Base-by-base conservation (phyloP, 2,888 invertebrate species). In the Coremacera marginata region DNA sequence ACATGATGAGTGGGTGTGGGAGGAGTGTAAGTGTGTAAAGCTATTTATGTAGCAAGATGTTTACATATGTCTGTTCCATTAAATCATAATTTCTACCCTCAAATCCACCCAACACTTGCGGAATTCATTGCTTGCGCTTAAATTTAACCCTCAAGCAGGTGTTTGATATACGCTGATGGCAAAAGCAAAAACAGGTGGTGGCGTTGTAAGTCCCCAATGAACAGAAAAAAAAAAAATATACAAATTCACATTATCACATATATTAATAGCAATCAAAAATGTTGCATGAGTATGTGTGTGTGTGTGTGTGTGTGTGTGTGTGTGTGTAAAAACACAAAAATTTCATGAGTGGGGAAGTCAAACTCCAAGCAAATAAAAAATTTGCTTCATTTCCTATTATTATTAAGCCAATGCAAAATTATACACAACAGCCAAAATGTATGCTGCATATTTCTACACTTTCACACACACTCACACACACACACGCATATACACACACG, bases 201-300 rank as follows among this genome's bases (percentile, higher is more conserved):
- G n/a, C 7, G 55, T 14, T n/a, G 14, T 14, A 19, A 55, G 4
- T 31, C 34, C 63, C 22, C 31, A 27, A 51, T 27, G 27, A 22
- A 51, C 44, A 73, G 14, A 73, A 73, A 25, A 73, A 31, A 73
- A 5, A 73, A 73, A 25, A 73, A 31, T 51, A 73, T 25, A 27
- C 16, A 25, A 72, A 44, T 72, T 72, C 51, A 62, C 19, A 63
- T 73, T 49, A 73, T 27, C 62, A 49, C 51, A 63, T 63, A 73
- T 73, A 62, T 73, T 73, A 73, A 49, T 31, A 73, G 72, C 72
- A 73, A 73, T 62, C 72, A 73, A 62, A 73, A 60, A 60, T 31
- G 44, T 49, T 62, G 62, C 49, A 8, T 37, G 37, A 37, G 37
- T 37, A 7, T 37, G 37, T 37, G 5, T 37, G 37, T 7, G 37